Evolutionary conservation across 2,888 invertebrate genomes (phyloP), one percentile per base, ranked within the genome.

Genomic region (Entomobrya proxima): DNA sequence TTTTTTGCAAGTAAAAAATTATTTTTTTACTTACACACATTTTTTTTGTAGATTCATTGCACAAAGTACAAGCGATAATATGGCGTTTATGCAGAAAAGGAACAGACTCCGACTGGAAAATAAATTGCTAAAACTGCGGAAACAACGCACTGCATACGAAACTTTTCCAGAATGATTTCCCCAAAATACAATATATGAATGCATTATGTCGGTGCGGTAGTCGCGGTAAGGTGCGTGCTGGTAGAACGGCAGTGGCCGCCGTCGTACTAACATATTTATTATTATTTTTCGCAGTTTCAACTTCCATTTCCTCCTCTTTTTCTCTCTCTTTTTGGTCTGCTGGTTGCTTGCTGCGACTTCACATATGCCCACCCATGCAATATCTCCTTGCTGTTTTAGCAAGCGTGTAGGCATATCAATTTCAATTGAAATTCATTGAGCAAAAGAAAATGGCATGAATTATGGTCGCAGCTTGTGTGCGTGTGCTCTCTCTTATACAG

Each of bases 381-480:
- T 47, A 4, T 3, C 9, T n/a, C 9, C 9, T 3, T n/a, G n/a
- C 15, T 3, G 3, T 47, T 11, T 27, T 2, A 7, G 7, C 58
- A 11, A 58, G 30, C n/a, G 27, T 3, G 15, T 58, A 27, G 3
- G 52, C 1, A 61, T 32, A 21, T 9, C 64, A 64, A 64, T 37
- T 64, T 64, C 64, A 35, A 37, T 37, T 37, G 37, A 64, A 64
- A 64, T 64, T 64, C 64, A 64, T 64, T 64, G 64, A 64, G 64
- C 64, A 64, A 61, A 61, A 61, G 37, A 37, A 37, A 37, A 64
- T 64, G 64, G 64, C 64, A 37, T 37, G 64, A 64, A 35, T 64
- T 64, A 64, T 64, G 18, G 37, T 37, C 21, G n/a, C 30, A n/a
- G 4, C 32, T 32, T 27, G 6, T 61, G 58, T 30, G 58, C 30